These are phyloP conservation scores for Drosophila sordidula DNA, from an alignment of 2,888 invertebrate genomes.

Conservation along the genomic window DNA sequence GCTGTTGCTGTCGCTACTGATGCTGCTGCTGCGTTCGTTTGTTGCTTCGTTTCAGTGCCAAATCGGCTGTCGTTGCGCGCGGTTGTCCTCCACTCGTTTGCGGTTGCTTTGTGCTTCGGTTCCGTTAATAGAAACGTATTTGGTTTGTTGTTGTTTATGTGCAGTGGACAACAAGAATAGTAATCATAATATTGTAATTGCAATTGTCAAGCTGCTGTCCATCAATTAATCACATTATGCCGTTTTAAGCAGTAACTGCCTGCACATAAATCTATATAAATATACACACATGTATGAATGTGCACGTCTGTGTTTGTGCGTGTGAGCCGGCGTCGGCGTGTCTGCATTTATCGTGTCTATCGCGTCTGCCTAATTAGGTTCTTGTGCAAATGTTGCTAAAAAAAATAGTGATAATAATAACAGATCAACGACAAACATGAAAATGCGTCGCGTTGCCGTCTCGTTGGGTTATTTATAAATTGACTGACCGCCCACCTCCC, in stretches of 20 bases:
- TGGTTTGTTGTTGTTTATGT: conserved; percentile 50
- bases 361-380: conserved; percentile 59
- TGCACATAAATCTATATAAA: conserved; percentile 1
- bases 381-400: conserved; percentile 54
- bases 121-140: conserved; percentile 22
- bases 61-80: conserved; percentile 61
- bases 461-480: conserved; percentile 66
- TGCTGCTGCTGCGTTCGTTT: conserved; percentile 38
- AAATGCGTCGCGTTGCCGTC: conserved; percentile 48
- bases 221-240: conserved; percentile 41
- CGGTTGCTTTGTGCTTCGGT: conserved; percentile 14
- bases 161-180: conserved; percentile 30
- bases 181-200: conserved; percentile 60
- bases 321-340: conserved; percentile 52
- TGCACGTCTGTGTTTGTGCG: conserved; percentile 33
- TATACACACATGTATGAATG: conserved; percentile 4
- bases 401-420: neutral
- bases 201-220: conserved; percentile 26
- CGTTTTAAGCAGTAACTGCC: conserved; percentile 48
- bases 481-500: conserved; percentile 24
- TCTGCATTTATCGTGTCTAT: conserved; percentile 43
- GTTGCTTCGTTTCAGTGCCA: conserved; percentile 63
- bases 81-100: conserved; percentile 34
- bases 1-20: conserved; percentile 4
- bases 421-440: conserved; percentile 47